Base-by-base conservation (phyloP, 2,797 vertebrate genomes). In the Galago senegalensis region DNA sequence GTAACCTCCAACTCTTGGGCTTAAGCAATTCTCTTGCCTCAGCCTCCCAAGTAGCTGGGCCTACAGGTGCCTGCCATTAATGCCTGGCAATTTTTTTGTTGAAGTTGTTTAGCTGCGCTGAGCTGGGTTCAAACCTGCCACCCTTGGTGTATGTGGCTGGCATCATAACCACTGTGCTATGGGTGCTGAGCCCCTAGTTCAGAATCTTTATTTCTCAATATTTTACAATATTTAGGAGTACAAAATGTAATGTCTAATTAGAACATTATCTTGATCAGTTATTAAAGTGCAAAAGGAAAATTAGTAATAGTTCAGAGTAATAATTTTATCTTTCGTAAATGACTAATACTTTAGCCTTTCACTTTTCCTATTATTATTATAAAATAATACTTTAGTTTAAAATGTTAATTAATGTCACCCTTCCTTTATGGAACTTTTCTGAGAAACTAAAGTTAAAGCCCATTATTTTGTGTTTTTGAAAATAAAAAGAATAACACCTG, bases 191-290 rank as follows among this genome's bases (percentile, higher is more conserved):
- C 49, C 49, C 5, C 16, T 93, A 92, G 60, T 80, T 92, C 11
- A 84, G 86, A 60, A 56, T 61, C 25, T 92, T 87, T 94, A 93
- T 63, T 87, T 83, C n/a, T 88, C 91, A 96, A 88, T 92, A 93
- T 40, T 93, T 91, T 53, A 53, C 14, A 53, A 46, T 85, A 90
- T 77, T 89, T 69, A 96, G 27, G 58, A 94, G 12, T 81, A 84
- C 79, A 87, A 94, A 93, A 86, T 81, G 90, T 40, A 82, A 82
- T 1, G 12, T 49, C 7, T 95, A 87, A 34, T 82, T 88, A 83
- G 73, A 94, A 80, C 5, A 60, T 37, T 67, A 90, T 69, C 56
- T 83, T 91, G 82, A 90, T 81, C 56, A 95, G 46, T 87, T 85
- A 82, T 58, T 77, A 95, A 96, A 95, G 49, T 58, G 1, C 2